Conservation (phyloP, 2,888 invertebrate species). For the Latrodectus hesperus region DNA sequence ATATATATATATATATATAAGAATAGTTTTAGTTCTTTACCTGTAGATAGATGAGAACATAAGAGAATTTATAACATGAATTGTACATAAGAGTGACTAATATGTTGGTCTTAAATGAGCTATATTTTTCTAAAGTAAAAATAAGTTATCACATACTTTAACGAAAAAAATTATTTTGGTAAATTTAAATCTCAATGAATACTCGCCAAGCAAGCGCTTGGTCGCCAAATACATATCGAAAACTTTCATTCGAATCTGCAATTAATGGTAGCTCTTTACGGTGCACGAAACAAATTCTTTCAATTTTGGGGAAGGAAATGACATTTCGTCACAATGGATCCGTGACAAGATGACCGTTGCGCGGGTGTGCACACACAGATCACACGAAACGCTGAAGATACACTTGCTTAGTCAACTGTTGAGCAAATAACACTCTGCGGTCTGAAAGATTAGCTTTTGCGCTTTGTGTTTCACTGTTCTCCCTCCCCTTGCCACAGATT, state of each 20-base stretch:
- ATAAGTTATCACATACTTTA: too few relatives aligned
- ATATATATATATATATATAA: too few relatives aligned
- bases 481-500: too few relatives aligned
- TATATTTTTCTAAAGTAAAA: too few relatives aligned
- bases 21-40: too few relatives aligned
- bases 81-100: too few relatives aligned
- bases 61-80: too few relatives aligned
- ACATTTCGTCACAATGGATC: conserved; percentile 47
- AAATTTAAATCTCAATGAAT: too few relatives aligned
- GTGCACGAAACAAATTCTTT: conserved; percentile 38
- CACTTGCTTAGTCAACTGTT: conserved; percentile 52
- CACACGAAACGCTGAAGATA: conserved; percentile 43
- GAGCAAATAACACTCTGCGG: conserved; percentile 30
- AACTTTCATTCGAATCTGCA: background rate
- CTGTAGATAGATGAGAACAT: too few relatives aligned
- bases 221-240: conserved; percentile 4
- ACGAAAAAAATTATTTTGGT: too few relatives aligned
- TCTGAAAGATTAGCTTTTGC: background rate
- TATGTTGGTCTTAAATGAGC: too few relatives aligned
- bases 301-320: conserved; percentile 31
- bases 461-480: background rate
- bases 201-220: background rate
- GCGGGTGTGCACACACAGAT: conserved; percentile 8
- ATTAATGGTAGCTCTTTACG: conserved; percentile 40
- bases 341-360: conserved; percentile 55